Evolutionary conservation across 2,888 invertebrate genomes (phyloP), one percentile per base, ranked within the genome.

Genomic region (Aproaerema taeniolella): DNA sequence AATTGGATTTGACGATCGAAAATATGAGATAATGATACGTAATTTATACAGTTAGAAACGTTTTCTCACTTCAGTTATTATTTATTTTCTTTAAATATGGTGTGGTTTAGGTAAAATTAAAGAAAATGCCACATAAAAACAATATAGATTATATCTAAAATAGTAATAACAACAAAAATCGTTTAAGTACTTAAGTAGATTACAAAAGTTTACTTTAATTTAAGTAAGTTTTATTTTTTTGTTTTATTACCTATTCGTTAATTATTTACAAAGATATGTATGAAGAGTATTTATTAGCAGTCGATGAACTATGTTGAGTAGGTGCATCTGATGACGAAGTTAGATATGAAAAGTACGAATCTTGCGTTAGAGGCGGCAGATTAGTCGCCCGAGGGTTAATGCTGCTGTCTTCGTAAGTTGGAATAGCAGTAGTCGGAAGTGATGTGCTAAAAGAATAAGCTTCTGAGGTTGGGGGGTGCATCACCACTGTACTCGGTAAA

Each of bases 301-400:
- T 45, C 15, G 73, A 36, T 25, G 71, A 47, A 15, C 67, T 41
- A 39, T 67, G 58, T 41, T 74, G 80, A 56, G 45, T 66, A 20
- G 64, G 44, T 2, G 68, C 48, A 25, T 82, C 82, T 2, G 76
- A 43, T 16, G 75, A 38, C 3, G n/a, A n/a, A n/a, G 68, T 41
- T 31, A 83, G 51, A 47, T 81, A 85, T 7, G 79, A 61, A 39
- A 74, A 77, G 42, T 79, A 83, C 8, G 82, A 58, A 46, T 85
- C 85, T 48, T 81, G 79, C 4, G 67, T 45, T 14, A 78, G 40
- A 1, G 74, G 57, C 16, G 77, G 51, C 16, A 77, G 51, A 35
- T 53, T 60, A 15, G 69, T 42, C 0, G 71, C 50, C 38, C 78
- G 71, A 20, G 67, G 32, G 34, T 71, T 69, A 6, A 81, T 39